Base-by-base conservation (phyloP, 2,113 vertebrate genomes). In the Oryzias woworae region DNA sequence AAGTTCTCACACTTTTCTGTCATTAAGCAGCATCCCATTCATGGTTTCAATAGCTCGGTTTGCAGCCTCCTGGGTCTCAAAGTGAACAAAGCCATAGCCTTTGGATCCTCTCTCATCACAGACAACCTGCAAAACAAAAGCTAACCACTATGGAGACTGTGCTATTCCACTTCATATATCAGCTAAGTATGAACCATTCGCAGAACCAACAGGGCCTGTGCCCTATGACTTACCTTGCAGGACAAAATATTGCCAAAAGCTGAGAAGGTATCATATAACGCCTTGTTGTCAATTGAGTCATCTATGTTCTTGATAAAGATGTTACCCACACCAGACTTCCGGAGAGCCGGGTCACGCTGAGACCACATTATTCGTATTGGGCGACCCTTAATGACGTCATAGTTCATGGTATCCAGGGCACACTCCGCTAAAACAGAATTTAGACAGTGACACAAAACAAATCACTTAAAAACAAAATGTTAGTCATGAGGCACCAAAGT, bases 301-400 rank as follows among this genome's bases (percentile, higher is more conserved):
- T 99, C 97, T 85, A 99, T 93, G 82, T 99, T 99, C 89, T 99
- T 99, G 89, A 99, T 99, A 65, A 99, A 99, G 74, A 99, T 82
- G 16, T 99, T 99, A 60, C 97, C 97, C 66, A 99, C 88, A 2
- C 97, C 97, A 0, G 97, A 99, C 80, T 94, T 98, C 74, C 97
- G 92, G 71, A 99, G 95, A 43, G 95, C 94, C 0, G 97, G 97
- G 84, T 99, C 97, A 59, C 97, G 88, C 78, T 99, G 96, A 42
- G 97, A 99, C 97, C 97, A 99, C 97, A 99, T 99, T 83, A 99
- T 98, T 53, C 97, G 91, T 60, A 99, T 95, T 22, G 97, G 96
- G 1, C 94, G 93, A 64, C 96, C 97, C 85, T 97, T 98, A 78
- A 99, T 93, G 54, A 99, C 92, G 36, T 99, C 97, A 0, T 98